Evolutionary conservation across 2,888 invertebrate genomes (phyloP), one percentile per base, ranked within the genome.

Genomic region (Pollenia angustigena): DNA sequence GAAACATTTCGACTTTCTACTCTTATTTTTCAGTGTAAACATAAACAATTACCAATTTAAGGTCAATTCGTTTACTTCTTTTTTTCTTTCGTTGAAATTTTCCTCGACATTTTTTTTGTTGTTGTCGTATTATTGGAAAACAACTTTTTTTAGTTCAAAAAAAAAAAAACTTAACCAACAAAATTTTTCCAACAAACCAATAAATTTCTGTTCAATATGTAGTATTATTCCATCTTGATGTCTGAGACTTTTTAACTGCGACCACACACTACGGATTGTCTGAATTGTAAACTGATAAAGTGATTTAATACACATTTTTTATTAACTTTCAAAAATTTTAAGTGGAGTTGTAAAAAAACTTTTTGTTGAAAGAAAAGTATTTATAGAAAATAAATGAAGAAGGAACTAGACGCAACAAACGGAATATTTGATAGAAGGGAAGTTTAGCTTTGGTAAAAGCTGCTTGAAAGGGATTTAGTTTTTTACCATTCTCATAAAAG

Each of bases 261-360:
- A 48, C 66, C 46, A 66, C 44, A 44, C 14, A 23, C 44, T 46
- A 40, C 18, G 44, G 64, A 50, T 40, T 60, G 42, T 52, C 42
- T 62, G 75, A 40, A 42, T 60, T 60, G n/a, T 60, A 56, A 75
- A 68, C 76, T 76, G 76, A 64, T 71, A 84, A 84, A 72, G 72
- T 74, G 78, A 84, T 79, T 84, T 68, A 12, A 72, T 78, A 78
- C 50, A 42, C 79, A 52, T 72, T 83, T 78, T 79, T 66, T 84
- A 72, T 60, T 66, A 71, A 64, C 32, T 68, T 23, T 44, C 32
- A 69, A 48, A 48, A 48, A 48, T 32, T 6, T 48, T 14, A 16
- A 48, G 58, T 60, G 46, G 72, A 50, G 58, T 56, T 58, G 23
- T 23, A 18, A 6, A 32, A 32, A 32, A 32, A 32, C 1, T 16